Base-by-base conservation (phyloP, 2,888 invertebrate genomes). In the Meteorus colon region DNA sequence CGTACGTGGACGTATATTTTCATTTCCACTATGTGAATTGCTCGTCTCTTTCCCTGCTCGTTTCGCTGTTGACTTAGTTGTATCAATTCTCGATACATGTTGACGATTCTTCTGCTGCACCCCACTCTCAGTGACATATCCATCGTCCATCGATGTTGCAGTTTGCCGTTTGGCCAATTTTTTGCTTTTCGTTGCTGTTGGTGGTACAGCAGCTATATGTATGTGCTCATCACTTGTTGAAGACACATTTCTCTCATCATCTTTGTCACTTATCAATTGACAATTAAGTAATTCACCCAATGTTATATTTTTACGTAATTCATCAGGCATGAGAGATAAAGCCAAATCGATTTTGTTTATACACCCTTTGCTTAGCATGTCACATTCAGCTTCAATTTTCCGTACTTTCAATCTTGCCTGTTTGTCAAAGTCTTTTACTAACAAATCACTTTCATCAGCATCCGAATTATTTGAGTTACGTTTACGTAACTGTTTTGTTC, bases 111-210 rank as follows among this genome's bases (percentile, higher is more conserved):
- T 6, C 65, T 75, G 66, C 29, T 73, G 4, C 10, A 77, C 75
- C 4, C 79, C 68, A 37, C 80, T 74, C 66, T 88, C 88, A 0
- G 88, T 88, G 3, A 83, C 85, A 41, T 88, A 88, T 12, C 88
- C 88, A 65, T 88, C 88, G 27, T 88, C 88, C 14, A 41, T 71
- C 0, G 88, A 88, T 0, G 77, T 77, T 5, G 83, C 80, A 0
- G 86, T 86, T 14, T 76, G 76, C 29, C 87, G 82, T 69, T 84
- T 84, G 2, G 68, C n/a, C 5, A 73, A 78, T 63, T 82, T 82
- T 8, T 79, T 82, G 8, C 29, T 65, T 16, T 71, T 79, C 1
- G 66, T 63, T 10, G 73, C 41, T 34, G 76, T 79, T 24, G 74
- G 74, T 4, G 66, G 72, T 10, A 74, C 72, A 16, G 63, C 19